phyloP scores from a whole-genome alignment of 2,797 vertebrate genomes.

The Paedocypris micromegethes region DNA sequence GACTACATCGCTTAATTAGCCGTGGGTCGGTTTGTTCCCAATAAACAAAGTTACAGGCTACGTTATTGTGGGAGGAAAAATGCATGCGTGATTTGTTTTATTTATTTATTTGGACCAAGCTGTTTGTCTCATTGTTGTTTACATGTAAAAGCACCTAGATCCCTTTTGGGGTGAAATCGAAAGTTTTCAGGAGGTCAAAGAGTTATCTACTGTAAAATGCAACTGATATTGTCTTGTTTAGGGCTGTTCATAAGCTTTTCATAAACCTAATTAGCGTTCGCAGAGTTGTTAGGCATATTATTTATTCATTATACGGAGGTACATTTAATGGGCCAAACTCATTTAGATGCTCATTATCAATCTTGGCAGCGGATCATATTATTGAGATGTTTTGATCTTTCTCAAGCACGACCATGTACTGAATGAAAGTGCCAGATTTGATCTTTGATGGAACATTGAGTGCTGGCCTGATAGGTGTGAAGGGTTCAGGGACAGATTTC shows the following conservation, averaged over 20 bases:
- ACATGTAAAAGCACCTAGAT: background rate
- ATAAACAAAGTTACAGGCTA: constrained; percentile 14
- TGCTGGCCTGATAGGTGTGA: constrained; percentile 63
- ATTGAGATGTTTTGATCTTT: constrained; percentile 55
- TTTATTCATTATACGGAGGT: constrained; percentile 60
- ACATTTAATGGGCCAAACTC: constrained; percentile 58
- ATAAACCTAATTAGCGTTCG: constrained; percentile 55
- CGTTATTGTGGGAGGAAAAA: constrained; percentile 5
- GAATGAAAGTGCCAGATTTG: constrained; percentile 55
- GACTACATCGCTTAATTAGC: constrained; percentile 43
- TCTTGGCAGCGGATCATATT: constrained; percentile 60
- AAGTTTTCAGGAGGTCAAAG: constrained; percentile 12
- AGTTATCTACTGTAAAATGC: constrained; percentile 18
- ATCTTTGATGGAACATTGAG: constrained; percentile 76
- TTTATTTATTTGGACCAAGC: background rate
- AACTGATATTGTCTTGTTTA: constrained; percentile 36
- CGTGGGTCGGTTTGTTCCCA: background rate
- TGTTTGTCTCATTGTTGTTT: constrained; percentile 1
- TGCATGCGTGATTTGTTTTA: background rate
- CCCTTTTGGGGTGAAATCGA: constrained; percentile 1
- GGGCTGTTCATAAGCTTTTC: constrained; percentile 42
- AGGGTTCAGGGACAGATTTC: constrained; percentile 24
- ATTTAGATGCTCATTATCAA: constrained; percentile 60
- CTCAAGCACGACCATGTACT: constrained; percentile 46
- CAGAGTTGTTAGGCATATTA: constrained; percentile 53